phyloP scores from a whole-genome alignment of 2,113 vertebrate species.

The Calyptomena viridis region DNA sequence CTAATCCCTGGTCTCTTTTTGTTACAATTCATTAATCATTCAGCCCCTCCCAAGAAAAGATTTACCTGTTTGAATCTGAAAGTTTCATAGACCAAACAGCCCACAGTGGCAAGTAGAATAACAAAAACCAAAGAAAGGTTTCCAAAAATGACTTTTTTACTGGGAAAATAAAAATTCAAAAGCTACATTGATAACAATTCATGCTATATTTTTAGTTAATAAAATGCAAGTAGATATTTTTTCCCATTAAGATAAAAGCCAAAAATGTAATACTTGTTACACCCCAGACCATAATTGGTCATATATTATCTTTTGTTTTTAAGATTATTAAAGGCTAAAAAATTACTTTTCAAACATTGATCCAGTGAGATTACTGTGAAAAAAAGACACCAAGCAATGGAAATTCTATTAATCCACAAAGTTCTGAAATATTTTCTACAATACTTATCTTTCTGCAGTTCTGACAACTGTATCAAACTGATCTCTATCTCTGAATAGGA shows the following conservation, averaged over 20 bases:
- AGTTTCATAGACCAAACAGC: slow-evolving; percentile 1
- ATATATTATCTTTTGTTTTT: slow-evolving; percentile 57
- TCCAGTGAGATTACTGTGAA: slow-evolving; percentile 25
- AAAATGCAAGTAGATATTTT: slow-evolving; percentile 58
- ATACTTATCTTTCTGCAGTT: slow-evolving; percentile 54
- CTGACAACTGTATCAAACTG: slow-evolving; percentile 60
- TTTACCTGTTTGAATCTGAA: not conserved
- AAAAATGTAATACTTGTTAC: slow-evolving; percentile 38
- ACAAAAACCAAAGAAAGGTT: not conserved
- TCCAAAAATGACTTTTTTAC: not conserved
- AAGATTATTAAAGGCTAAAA: slow-evolving; percentile 52
- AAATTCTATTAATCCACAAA: slow-evolving; percentile 60
- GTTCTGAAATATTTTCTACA: slow-evolving; percentile 66
- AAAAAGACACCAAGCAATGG: slow-evolving; percentile 39
- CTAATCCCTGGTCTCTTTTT: slow-evolving; percentile 69
- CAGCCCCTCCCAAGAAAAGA: slow-evolving; percentile 16
- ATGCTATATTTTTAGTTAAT: slow-evolving; percentile 47
- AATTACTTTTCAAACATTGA: slow-evolving; percentile 65
- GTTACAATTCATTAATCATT: slow-evolving; percentile 71
- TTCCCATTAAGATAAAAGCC: slow-evolving; percentile 64
- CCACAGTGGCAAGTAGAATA: not conserved
- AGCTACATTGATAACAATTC: not conserved
- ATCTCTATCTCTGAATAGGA: slow-evolving; percentile 47
- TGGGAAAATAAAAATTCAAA: slow-evolving; percentile 20
- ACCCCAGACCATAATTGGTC: slow-evolving; percentile 42